Conservation (phyloP, 2,797 vertebrate genomes). For the Ispidina picta region DNA sequence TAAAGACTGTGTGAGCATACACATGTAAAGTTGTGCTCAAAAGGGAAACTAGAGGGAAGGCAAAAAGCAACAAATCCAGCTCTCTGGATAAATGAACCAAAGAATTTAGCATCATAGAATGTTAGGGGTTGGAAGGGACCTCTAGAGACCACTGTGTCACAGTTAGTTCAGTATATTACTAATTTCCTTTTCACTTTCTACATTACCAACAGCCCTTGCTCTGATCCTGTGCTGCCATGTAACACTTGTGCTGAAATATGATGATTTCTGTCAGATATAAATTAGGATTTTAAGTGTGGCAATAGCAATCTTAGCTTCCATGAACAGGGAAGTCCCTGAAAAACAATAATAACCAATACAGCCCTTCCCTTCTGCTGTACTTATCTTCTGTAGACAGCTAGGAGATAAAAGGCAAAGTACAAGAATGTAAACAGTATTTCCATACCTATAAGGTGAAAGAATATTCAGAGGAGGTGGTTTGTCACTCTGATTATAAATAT, state of each 20-base stretch:
- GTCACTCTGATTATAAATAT: constrained; percentile 94
- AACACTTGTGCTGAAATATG: background rate
- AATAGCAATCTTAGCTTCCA: background rate
- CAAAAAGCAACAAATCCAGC: background rate
- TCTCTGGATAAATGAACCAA: background rate
- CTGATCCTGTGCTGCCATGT: background rate
- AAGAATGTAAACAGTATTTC: background rate
- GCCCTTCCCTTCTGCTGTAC: background rate
- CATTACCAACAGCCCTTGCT: background rate
- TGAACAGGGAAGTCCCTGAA: background rate
- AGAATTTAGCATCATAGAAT: background rate
- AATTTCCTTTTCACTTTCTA: background rate
- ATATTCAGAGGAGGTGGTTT: constrained; percentile 95
- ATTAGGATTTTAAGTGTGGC: background rate
- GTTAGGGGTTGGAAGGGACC: too few relatives aligned
- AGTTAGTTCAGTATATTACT: background rate
- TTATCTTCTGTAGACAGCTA: background rate
- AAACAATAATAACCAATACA: background rate
- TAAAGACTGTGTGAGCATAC: background rate
- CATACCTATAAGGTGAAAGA: constrained; percentile 91
- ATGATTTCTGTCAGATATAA: background rate
- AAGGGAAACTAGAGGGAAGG: background rate
- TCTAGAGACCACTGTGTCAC: too few relatives aligned
- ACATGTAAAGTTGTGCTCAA: fast-evolving
- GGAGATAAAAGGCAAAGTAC: background rate